A percentile compares a stretch with the other conserved stretches of the same genome.
phyloP scores from a whole-genome alignment of 2,888 invertebrate genomes.

The Sarcophaga subvicina region DNA sequence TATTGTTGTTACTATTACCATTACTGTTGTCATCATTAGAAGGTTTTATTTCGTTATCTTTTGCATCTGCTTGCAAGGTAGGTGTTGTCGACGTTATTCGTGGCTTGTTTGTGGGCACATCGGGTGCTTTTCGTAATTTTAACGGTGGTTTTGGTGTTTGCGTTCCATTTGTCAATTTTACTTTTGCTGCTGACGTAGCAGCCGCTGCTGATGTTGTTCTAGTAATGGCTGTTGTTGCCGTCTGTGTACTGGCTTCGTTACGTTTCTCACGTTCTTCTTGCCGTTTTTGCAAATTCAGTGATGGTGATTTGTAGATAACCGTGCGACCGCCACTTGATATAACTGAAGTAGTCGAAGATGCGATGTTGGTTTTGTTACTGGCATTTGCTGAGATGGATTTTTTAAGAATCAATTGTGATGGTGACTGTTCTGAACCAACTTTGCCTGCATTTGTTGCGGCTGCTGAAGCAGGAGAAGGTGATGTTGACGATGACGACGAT shows the following conservation, averaged over 20 bases:
- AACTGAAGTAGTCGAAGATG: constrained; percentile 68
- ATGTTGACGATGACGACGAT: too few relatives aligned
- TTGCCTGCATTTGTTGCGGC: constrained; percentile 45
- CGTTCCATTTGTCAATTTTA: constrained; percentile 59
- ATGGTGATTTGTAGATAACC: constrained; percentile 81
- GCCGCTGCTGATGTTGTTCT: constrained; percentile 55
- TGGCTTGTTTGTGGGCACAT: constrained; percentile 77
- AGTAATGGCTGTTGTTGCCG: constrained; percentile 62
- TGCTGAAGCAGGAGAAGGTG: constrained; percentile 46
- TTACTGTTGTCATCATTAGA: constrained; percentile 23
- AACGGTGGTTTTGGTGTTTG: constrained; percentile 75
- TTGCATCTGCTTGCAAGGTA: constrained; percentile 62
- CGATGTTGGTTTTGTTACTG: constrained; percentile 50
- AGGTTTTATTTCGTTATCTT: constrained; percentile 63
- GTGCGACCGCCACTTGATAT: constrained; percentile 79
- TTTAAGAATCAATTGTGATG: constrained; percentile 56
- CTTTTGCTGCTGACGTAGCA: constrained; percentile 41
- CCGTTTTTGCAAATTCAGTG: constrained; percentile 78
- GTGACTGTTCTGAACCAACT: constrained; percentile 65
- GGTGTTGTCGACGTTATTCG: constrained; percentile 64
- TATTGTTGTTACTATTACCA: constrained; percentile 16
- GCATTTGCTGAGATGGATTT: constrained; percentile 38
- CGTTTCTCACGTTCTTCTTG: constrained; percentile 75
- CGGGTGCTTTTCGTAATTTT: constrained; percentile 78
- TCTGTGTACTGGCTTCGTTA: constrained; percentile 57